Percentiles rank a stretch among this genome's conserved stretches.
Conservation (phyloP, 1,140 invertebrate species). For the Drosophila setifemur region DNA sequence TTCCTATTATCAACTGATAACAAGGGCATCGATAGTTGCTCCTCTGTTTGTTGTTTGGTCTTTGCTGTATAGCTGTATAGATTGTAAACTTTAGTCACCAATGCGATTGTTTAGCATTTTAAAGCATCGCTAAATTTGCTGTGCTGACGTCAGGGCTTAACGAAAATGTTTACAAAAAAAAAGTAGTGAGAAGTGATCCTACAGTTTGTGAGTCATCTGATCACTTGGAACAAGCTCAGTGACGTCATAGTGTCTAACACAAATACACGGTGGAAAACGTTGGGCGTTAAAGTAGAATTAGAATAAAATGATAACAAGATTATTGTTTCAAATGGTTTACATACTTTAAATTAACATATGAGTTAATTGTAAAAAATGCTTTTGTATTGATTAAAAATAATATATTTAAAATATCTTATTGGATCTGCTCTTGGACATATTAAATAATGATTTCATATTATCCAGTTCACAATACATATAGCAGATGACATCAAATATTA, state of each 20-base stretch:
- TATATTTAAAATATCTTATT: too few relatives aligned
- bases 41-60: conserved; percentile 31
- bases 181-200: neutral
- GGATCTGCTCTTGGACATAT: too few relatives aligned
- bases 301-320: too few relatives aligned
- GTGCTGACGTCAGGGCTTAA: conserved; percentile 10
- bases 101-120: neutral
- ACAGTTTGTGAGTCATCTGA: conserved; percentile 18
- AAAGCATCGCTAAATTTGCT: neutral
- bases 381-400: too few relatives aligned
- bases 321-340: too few relatives aligned
- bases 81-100: conserved; percentile 12
- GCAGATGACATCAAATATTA: too few relatives aligned
- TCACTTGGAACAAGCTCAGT: conserved; percentile 3
- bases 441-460: too few relatives aligned
- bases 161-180: too few relatives aligned
- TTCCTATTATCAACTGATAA: conserved; percentile 35
- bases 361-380: neutral
- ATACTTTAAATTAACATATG: neutral
- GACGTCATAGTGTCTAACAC: conserved; percentile 17
- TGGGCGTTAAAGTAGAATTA: neutral
- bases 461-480: too few relatives aligned
- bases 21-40: conserved; percentile 3
- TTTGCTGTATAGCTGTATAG: too few relatives aligned
- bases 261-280: neutral